Percentiles rank a stretch among this genome's conserved stretches.
Evolutionary conservation across 2,113 vertebrate genomes (phyloP).

Genomic region (Hippocampus zosterae): DNA sequence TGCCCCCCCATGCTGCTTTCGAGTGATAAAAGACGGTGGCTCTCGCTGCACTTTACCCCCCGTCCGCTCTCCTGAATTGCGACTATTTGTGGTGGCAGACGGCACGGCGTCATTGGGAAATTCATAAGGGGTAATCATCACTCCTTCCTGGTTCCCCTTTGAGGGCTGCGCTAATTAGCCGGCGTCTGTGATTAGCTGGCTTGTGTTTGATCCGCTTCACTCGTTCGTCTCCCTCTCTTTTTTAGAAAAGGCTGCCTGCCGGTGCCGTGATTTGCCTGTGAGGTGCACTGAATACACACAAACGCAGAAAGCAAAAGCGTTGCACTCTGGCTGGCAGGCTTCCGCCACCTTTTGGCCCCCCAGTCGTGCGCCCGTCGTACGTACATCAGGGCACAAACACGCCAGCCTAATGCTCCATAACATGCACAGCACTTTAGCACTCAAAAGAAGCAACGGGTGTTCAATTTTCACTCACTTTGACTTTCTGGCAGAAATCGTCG

Average conservation of each 20-base stretch:
- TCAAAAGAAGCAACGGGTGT: constrained; percentile 34
- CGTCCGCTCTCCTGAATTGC: constrained; percentile 7
- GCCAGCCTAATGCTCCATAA: constrained; percentile 13
- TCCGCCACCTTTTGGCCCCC: constrained; percentile 40
- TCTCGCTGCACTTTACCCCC: constrained; percentile 51
- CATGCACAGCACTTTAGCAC: constrained; percentile 18
- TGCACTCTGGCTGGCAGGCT: constrained; percentile 2
- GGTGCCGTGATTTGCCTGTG: constrained; percentile 44
- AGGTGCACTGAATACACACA: constrained; percentile 22
- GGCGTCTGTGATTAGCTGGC: constrained; percentile 67
- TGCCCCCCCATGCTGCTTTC: constrained; percentile 39
- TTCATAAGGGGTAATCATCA: constrained; percentile 62
- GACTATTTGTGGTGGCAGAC: constrained; percentile 41
- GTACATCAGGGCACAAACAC: constrained; percentile 12
- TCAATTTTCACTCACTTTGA: constrained; percentile 61
- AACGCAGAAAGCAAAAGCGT: constrained; percentile 3
- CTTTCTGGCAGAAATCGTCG: constrained; percentile 43
- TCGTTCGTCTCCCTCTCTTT: constrained; percentile 47
- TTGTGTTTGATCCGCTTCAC: constrained; percentile 66
- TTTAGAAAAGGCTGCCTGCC: constrained; percentile 50
- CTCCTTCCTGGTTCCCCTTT: constrained; percentile 66
- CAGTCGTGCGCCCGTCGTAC: constrained; percentile 26
- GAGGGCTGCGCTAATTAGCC: constrained; percentile 68
- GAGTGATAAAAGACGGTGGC: constrained; percentile 49
- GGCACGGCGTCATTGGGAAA: constrained; percentile 39